Evolutionary conservation across 2,888 invertebrate species (phyloP).

Genomic region (Parnassius apollo): DNA sequence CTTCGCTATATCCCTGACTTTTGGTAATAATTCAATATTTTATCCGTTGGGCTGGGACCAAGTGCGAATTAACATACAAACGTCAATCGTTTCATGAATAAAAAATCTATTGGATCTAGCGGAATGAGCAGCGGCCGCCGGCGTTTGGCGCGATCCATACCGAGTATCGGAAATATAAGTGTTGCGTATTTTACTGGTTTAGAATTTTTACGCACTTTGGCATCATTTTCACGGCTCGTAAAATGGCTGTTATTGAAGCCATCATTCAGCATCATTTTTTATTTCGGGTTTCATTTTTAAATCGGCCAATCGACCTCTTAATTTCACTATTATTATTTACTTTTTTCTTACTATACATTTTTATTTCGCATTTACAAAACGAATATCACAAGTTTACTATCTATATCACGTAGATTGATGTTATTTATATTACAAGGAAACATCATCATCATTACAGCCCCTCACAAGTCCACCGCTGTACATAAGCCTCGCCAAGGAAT

Average conservation of each 20-base stretch:
- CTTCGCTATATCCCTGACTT: conserved; percentile 73
- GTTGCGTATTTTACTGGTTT: conserved; percentile 35
- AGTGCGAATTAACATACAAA: conserved; percentile 80
- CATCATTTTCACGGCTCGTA: conserved; percentile 29
- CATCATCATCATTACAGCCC: too few species aligned
- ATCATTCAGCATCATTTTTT: conserved; percentile 9
- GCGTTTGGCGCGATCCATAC: conserved; percentile 56
- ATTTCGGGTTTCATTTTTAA: conserved; percentile 2
- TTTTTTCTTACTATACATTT: too few species aligned
- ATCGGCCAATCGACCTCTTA: neutral
- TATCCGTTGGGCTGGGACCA: conserved; percentile 74
- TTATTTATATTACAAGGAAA: too few species aligned
- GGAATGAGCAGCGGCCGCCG: conserved; percentile 62
- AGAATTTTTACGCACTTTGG: conserved; percentile 31
- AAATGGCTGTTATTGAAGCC: conserved; percentile 25
- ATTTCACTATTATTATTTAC: too few species aligned
- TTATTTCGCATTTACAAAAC: too few species aligned
- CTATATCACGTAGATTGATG: too few species aligned
- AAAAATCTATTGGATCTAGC: conserved; percentile 81
- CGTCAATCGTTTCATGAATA: conserved; percentile 81
- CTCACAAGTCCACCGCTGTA: too few species aligned
- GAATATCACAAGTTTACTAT: too few species aligned
- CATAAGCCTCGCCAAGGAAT: too few species aligned
- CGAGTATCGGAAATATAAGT: conserved; percentile 67
- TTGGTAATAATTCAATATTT: conserved; percentile 80